Percentiles rank a stretch among this genome's conserved stretches.
Evolutionary conservation across 2,888 invertebrate species (phyloP).

Genomic region (Galerucella pusilla): DNA sequence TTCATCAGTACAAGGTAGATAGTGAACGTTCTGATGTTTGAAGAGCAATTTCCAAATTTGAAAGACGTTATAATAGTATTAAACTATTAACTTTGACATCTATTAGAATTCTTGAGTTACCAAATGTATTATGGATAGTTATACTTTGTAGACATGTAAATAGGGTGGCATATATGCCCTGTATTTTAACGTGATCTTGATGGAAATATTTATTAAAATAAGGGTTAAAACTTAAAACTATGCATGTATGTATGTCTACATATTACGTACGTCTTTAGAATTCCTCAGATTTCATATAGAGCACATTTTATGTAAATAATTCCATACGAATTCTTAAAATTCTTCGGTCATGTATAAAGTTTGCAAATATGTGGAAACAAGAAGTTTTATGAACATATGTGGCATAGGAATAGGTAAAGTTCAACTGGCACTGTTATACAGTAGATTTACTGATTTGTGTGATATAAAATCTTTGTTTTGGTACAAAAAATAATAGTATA

Average conservation of each 20-base stretch:
- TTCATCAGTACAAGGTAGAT: too few relatives aligned
- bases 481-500: too few relatives aligned
- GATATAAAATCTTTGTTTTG: background rate
- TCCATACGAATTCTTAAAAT: background rate
- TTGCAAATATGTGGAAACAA: background rate
- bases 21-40: too few relatives aligned
- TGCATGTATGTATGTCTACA: background rate
- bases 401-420: background rate
- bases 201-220: background rate
- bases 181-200: background rate
- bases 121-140: too few relatives aligned
- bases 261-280: background rate
- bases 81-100: too few relatives aligned
- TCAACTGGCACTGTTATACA: background rate
- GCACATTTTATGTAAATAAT: background rate
- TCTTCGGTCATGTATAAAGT: background rate
- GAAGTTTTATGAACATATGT: background rate
- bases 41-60: too few relatives aligned
- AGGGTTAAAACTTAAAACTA: background rate
- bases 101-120: too few relatives aligned
- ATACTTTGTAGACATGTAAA: too few relatives aligned
- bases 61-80: too few relatives aligned
- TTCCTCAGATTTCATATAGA: background rate
- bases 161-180: too few relatives aligned
- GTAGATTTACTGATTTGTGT: background rate